Base-by-base conservation (phyloP, 2,888 invertebrate species). In the Galerucella pusilla region DNA sequence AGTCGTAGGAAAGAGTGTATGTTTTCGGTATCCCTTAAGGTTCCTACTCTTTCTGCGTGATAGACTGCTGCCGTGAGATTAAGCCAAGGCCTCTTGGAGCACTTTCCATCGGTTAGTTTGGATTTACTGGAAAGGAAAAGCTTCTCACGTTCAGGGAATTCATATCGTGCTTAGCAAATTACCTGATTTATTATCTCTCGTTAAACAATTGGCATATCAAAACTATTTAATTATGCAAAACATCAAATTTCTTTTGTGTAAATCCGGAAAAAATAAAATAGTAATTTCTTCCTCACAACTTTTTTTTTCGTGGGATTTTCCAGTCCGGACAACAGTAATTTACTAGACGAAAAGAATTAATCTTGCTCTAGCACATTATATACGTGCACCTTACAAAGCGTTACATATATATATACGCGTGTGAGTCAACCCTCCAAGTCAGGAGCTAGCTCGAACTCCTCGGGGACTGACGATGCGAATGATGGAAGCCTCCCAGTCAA, bases 401-500 rank as follows among this genome's bases (percentile, higher is more conserved):
- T 73, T 76, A 78, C 78, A 76, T 73, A 71, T 67, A 70, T 76
- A 78, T 75, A 76, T 73, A 71, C 67, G 67, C 71, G 73, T 73
- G 73, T 76, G 76, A 76, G 71, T 76, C 74, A 74, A 73, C 75
- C 75, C 60, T 77, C 76, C 59, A 68, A 83, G 81, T 84, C 63
- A 14, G 68, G 83, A 84, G 59, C 68, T 45, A 46, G 46, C 72
- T 66, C 46, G 45, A 25, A 85, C 81, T 86, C 86, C 86, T 84
- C 73, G 52, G 85, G 86, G 87, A 86, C 80, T 77, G 11, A 82
- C 72, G 85, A 84, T 83, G 83, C 84, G 85, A 85, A 86, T 86
- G 87, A 86, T 86, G 86, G 86, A 86, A 84, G 84, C 85, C 83
- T 72, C 82, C 83, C 83, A 86, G 86, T 86, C 87, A 86, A 86